Percentiles rank a stretch among this genome's conserved stretches.
Evolutionary conservation across 2,797 vertebrate species (phyloP).

Genomic region (Ibycter americanus): DNA sequence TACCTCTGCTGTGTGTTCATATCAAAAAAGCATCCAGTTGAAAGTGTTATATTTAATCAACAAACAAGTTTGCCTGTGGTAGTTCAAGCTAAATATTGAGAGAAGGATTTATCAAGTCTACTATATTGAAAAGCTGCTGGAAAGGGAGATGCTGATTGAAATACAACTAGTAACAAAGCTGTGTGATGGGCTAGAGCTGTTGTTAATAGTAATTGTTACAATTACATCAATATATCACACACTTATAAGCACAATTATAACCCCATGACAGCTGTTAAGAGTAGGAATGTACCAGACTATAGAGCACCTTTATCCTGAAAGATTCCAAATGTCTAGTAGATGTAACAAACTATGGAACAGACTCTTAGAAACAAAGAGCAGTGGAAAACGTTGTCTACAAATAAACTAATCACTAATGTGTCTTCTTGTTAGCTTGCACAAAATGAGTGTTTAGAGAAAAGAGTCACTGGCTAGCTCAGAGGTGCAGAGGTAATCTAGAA

Average conservation of each 20-base stretch:
- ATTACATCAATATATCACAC: not conserved
- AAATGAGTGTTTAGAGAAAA: not conserved
- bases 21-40: not conserved
- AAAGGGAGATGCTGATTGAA: not conserved
- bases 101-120: not conserved
- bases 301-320: not conserved
- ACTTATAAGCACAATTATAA: not conserved
- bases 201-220: not conserved
- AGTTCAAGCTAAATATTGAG: not conserved
- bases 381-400: not conserved
- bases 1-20: not conserved
- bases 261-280: not conserved
- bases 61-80: not conserved
- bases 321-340: not conserved
- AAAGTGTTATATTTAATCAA: conserved; percentile 1
- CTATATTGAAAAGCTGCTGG: not conserved
- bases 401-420: not conserved
- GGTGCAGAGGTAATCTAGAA: not conserved
- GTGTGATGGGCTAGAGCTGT: not conserved
- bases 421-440: not conserved
- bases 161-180: not conserved
- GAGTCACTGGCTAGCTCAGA: not conserved
- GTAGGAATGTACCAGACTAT: not conserved
- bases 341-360: not conserved
- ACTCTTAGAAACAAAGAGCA: not conserved